phyloP scores from a whole-genome alignment of 37 sponge, comb jelly and placozoan genomes.

The Chondrilla cf. caribensis region DNA sequence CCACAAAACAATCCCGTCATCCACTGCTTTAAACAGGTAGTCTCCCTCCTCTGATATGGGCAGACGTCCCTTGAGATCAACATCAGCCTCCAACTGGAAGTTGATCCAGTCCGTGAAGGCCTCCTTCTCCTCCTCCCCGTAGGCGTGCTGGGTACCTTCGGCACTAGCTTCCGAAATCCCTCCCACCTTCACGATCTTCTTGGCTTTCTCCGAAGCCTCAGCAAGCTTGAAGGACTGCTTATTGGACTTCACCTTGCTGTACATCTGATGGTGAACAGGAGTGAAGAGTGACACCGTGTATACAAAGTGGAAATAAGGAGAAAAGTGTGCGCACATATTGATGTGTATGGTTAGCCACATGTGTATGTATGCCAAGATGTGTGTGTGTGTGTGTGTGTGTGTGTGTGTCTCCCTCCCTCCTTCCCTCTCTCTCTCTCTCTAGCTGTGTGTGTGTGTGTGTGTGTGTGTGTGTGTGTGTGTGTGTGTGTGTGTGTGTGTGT shows the following conservation, averaged over 20 bases:
- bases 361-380: neutral
- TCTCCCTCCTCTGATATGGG: constrained; percentile 79
- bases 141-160: constrained; percentile 86
- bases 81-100: constrained; percentile 78
- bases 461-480: too few relatives aligned
- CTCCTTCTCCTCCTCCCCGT: constrained; percentile 90
- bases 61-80: constrained; percentile 46
- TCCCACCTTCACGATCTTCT: constrained; percentile 72
- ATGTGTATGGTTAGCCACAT: neutral
- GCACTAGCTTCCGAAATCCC: constrained; percentile 74
- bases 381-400: neutral
- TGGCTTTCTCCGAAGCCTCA: constrained; percentile 74
- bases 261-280: constrained; percentile 56
- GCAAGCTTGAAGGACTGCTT: constrained; percentile 60
- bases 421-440: too few relatives aligned
- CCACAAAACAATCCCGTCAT: constrained; percentile 88
- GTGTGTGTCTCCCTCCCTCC: too few relatives aligned
- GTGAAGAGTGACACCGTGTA: too few relatives aligned
- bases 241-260: constrained; percentile 45
- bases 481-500: too few relatives aligned
- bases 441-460: too few relatives aligned
- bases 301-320: neutral
- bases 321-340: neutral
- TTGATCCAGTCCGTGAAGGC: constrained; percentile 98
- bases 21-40: constrained; percentile 66